Evolutionary conservation across 2,113 vertebrate genomes (phyloP).

Genomic region (Microtus pennsylvanicus): DNA sequence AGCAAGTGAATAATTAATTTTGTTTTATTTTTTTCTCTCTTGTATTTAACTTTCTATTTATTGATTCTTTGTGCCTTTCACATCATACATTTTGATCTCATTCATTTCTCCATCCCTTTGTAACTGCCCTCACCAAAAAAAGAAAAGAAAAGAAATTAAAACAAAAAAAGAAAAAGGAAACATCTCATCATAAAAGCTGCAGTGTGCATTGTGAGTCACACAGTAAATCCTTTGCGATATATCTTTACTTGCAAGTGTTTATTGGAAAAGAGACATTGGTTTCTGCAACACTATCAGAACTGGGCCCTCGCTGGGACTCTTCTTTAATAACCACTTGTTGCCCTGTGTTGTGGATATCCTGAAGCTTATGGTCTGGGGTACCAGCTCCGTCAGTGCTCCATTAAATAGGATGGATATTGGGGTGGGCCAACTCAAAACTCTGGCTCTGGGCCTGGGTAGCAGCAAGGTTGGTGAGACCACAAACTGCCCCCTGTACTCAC

Average conservation of each 20-base stretch:
- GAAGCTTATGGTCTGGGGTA: background rate
- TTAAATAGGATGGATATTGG: background rate
- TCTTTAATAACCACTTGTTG: background rate
- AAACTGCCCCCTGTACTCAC: background rate
- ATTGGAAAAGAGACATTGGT: background rate
- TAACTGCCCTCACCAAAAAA: background rate
- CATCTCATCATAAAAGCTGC: background rate
- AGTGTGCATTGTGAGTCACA: background rate
- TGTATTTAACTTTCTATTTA: background rate
- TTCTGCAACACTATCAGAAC: background rate
- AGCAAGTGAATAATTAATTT: background rate
- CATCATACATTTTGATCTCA: background rate
- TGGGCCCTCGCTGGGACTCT: background rate
- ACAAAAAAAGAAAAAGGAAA: background rate
- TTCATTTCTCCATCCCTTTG: background rate
- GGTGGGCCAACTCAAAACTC: background rate
- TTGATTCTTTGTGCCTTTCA: background rate
- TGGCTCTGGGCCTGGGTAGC: background rate
- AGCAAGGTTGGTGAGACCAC: background rate
- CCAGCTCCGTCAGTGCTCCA: background rate
- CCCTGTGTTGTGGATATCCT: background rate
- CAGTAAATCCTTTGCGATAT: background rate
- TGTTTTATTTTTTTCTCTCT: background rate
- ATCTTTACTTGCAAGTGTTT: background rate
- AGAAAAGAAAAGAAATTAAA: background rate